Base-by-base conservation (phyloP, 2,888 invertebrate species). In the Spodoptera exigua region DNA sequence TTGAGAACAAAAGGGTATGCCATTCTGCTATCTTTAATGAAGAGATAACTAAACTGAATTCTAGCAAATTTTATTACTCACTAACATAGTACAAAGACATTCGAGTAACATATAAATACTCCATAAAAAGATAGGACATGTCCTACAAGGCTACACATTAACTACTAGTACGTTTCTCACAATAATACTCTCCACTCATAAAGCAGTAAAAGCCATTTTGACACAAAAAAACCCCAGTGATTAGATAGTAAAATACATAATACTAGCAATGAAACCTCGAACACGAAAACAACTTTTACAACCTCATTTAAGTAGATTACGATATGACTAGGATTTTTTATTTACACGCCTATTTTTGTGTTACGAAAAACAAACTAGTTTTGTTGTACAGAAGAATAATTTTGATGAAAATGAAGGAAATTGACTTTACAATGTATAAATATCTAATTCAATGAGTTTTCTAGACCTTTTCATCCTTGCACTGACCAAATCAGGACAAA, bases 211-310 rank as follows among this genome's bases (percentile, higher is more conserved):
- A 32, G 17, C 32, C 40, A 47, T 49, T 55, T 55, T 40, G 34
- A 32, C n/a, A 21, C 10, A 47, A 60, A 64, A 54, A 68, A 65
- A 53, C 47, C 47, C 49, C 43, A 59, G 49, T 52, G 54, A 73
- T 73, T 66, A 53, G 21, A 41, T 48, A 62, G 16, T 73, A 73
- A 72, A 73, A 58, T 52, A 51, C 35, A 54, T 47, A 52, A 65
- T 66, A 51, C 51, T 44, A 41, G 47, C 54, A 35, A 72, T 69
- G 63, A 66, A 53, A 61, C 41, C 37, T 52, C n/a, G n/a, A 12
- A 44, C 36, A 32, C 51, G 76, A 59, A 75, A 75, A 75, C 75
- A 75, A 73, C 62, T 73, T 75, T 74, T 73, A 75, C 58, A 65
- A 5, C 70, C 35, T 35, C 48, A 67, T 75, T 75, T 67, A 61